Percentiles rank a stretch among this genome's conserved stretches.
These are phyloP conservation scores for Ceraclea dissimilis DNA, from an alignment of 2,888 invertebrate genomes.

Conservation along the genomic window DNA sequence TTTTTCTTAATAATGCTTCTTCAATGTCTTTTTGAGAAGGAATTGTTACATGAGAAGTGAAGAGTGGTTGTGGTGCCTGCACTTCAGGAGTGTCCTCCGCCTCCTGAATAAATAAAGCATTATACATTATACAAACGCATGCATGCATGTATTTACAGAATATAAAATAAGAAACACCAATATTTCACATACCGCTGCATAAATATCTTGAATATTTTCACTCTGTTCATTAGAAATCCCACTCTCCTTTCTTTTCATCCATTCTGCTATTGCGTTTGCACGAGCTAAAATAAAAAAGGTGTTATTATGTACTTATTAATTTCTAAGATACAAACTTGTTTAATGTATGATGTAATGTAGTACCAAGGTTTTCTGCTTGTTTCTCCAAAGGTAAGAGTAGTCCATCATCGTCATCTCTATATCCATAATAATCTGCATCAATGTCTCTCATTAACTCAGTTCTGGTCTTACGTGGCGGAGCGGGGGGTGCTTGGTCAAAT, in stretches of 20 bases:
- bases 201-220: constrained; percentile 63
- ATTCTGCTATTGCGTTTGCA: constrained; percentile 57
- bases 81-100: constrained; percentile 35
- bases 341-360: background rate
- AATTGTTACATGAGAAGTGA: constrained; percentile 82
- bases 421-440: constrained; percentile 98
- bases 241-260: constrained; percentile 57
- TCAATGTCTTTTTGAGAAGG: constrained; percentile 94
- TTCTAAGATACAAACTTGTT: background rate
- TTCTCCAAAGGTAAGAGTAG: constrained; percentile 82
- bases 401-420: constrained; percentile 97
- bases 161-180: too few relatives aligned
- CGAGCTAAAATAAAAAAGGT: constrained; percentile 33
- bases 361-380: constrained; percentile 66
- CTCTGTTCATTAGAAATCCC: constrained; percentile 40
- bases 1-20: constrained; percentile 78
- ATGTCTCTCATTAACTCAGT: constrained; percentile 97
- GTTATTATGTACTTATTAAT: background rate
- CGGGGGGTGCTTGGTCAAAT: constrained; percentile 93
- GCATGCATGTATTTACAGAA: too few relatives aligned
- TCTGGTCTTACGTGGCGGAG: constrained; percentile 83
- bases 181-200: constrained; percentile 42
- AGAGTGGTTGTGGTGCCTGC: constrained; percentile 30
- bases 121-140: too few relatives aligned
- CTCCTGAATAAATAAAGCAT: background rate